These are phyloP conservation scores for Hippoglossus stenolepis DNA, from an alignment of 2,113 vertebrate species.

Conservation along the genomic window DNA sequence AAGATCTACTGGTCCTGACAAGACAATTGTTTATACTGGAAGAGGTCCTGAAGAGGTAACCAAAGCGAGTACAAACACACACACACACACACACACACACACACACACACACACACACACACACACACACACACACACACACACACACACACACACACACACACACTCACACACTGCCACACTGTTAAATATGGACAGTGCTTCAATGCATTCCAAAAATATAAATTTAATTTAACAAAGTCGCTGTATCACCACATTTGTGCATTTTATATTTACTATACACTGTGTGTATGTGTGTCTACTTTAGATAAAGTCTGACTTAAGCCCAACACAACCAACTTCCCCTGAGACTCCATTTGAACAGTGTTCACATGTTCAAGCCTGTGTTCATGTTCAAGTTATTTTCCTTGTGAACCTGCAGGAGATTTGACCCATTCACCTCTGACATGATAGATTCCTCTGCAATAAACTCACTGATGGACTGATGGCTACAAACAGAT, in stretches of 20 bases:
- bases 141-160: too few relatives aligned
- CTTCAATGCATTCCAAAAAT: not conserved
- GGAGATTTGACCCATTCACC: conserved; percentile 35
- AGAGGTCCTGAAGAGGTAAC: too few relatives aligned
- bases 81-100: too few relatives aligned
- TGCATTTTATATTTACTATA: too few relatives aligned
- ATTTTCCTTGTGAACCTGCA: conserved; percentile 18
- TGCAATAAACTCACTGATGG: conserved; percentile 5
- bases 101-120: too few relatives aligned
- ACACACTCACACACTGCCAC: not conserved
- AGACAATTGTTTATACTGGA: too few relatives aligned
- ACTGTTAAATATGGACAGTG: not conserved
- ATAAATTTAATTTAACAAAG: not conserved
- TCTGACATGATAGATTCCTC: conserved; percentile 18
- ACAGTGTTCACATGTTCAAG: conserved; percentile 15
- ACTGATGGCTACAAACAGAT: conserved; percentile 12
- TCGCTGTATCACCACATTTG: too few relatives aligned
- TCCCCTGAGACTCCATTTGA: not conserved
- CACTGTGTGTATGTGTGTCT: too few relatives aligned
- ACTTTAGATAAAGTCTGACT: too few relatives aligned
- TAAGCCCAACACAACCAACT: not conserved
- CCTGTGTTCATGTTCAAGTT: conserved; percentile 3
- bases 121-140: too few relatives aligned
- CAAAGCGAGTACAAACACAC: too few relatives aligned
- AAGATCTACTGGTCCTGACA: too few relatives aligned